Conservation (phyloP, 1,140 invertebrate species). For the Listronotus bonariensis region DNA sequence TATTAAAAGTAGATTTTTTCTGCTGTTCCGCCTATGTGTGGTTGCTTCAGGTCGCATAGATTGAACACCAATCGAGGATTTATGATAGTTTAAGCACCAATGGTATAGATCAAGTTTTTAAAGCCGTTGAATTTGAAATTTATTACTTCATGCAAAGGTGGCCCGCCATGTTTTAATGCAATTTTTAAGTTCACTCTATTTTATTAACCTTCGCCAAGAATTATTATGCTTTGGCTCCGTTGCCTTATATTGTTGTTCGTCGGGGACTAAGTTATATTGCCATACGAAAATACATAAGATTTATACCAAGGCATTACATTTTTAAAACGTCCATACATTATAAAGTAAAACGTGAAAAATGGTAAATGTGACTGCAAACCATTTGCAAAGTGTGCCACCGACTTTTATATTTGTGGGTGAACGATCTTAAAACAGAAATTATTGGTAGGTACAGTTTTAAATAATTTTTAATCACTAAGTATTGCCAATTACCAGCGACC, state of each 20-base stretch:
- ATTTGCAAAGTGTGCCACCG: conserved; percentile 14
- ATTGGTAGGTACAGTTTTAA: too few relatives aligned
- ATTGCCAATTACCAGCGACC: too few relatives aligned
- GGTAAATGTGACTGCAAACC: conserved; percentile 2
- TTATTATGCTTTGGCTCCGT: conserved; percentile 26
- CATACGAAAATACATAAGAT: conserved; percentile 24
- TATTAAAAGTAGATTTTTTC: too few relatives aligned
- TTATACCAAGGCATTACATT: conserved; percentile 20
- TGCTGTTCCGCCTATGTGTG: conserved; percentile 4
- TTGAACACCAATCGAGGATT: conserved; percentile 51
- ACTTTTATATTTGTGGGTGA: not conserved
- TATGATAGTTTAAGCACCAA: conserved; percentile 54
- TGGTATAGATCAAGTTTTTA: conserved; percentile 48
- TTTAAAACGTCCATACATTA: conserved; percentile 20
- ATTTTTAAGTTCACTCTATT: conserved; percentile 48
- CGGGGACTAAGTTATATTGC: conserved; percentile 19
- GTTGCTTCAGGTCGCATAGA: conserved; percentile 28
- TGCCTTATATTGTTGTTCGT: conserved; percentile 23
- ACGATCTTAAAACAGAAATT: too few relatives aligned
- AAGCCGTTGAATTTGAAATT: conserved; percentile 48
- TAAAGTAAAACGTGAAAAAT: conserved; percentile 18
- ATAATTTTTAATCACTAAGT: too few relatives aligned
- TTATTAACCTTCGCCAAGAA: conserved; percentile 43
- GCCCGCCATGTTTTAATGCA: conserved; percentile 44
- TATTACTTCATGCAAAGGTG: conserved; percentile 46